Percentiles rank a stretch among this genome's conserved stretches.
phyloP scores from a whole-genome alignment of 2,888 invertebrate genomes.

The Colletes collaris region DNA sequence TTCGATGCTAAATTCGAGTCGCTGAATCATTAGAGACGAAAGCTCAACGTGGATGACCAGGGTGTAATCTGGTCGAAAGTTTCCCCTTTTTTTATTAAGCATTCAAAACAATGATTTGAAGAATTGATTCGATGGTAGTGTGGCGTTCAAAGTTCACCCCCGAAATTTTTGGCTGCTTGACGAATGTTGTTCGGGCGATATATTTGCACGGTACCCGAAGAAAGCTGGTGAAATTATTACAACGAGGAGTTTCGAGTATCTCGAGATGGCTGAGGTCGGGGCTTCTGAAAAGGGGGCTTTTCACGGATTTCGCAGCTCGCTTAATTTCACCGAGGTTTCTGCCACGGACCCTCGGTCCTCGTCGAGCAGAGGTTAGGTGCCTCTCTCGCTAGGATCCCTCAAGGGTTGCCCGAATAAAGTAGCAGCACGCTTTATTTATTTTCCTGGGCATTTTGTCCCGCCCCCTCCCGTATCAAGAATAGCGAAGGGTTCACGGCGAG shows the following conservation, averaged over 20 bases:
- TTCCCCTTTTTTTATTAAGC: no score
- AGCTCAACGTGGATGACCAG: no score
- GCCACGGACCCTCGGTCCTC: constrained; percentile 23
- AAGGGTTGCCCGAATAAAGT: constrained; percentile 41
- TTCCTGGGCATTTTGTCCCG: constrained; percentile 61
- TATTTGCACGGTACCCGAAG: background rate
- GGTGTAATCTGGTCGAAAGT: no score
- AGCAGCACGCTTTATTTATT: constrained; percentile 64
- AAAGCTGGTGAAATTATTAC: background rate
- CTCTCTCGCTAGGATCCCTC: constrained; percentile 47
- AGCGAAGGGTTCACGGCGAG: constrained; percentile 12
- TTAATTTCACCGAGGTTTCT: constrained; percentile 57
- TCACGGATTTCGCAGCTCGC: constrained; percentile 57
- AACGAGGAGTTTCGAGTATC: constrained; percentile 20
- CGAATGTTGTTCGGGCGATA: background rate
- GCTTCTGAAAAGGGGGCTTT: constrained; percentile 29
- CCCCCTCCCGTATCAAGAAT: constrained; percentile 13
- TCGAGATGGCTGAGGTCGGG: background rate
- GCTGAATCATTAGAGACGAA: no score
- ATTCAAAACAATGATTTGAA: no score
- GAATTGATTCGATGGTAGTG: no score
- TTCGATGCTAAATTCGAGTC: no score
- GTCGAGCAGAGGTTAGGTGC: constrained; percentile 24
- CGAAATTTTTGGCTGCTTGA: no score
- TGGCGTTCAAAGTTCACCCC: no score